phyloP scores from a whole-genome alignment of 1,140 invertebrate genomes.

The Temnothorax longispinosus region DNA sequence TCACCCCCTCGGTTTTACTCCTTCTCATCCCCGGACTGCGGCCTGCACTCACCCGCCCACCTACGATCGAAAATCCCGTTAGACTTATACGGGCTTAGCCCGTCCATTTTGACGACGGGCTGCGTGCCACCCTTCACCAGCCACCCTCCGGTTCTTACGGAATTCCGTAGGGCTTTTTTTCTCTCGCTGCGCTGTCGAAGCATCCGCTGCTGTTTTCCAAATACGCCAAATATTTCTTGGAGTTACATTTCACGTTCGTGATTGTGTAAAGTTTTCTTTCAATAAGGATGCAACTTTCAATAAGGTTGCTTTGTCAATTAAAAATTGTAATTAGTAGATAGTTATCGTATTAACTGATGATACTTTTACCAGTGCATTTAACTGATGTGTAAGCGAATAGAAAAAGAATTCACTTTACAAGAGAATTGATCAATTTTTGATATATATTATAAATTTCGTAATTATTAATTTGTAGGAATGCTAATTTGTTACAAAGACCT shows the following conservation, averaged over 20 bases:
- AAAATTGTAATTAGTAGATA: background rate
- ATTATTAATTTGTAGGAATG: background rate
- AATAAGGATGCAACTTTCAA: background rate
- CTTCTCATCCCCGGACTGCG: constrained; percentile 65
- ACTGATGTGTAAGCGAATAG: background rate
- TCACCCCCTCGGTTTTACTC: constrained; percentile 63
- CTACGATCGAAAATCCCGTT: constrained; percentile 86
- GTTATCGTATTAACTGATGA: background rate
- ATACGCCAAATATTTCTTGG: constrained; percentile 57
- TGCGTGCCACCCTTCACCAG: constrained; percentile 73
- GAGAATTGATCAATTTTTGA: background rate
- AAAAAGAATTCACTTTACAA: background rate
- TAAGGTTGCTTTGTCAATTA: background rate
- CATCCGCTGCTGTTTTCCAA: constrained; percentile 58
- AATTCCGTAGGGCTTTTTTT: constrained; percentile 67
- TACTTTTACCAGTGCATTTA: background rate
- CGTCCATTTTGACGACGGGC: constrained; percentile 84
- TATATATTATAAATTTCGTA: background rate
- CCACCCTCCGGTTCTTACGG: constrained; percentile 61
- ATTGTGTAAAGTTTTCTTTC: background rate
- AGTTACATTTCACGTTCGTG: constrained; percentile 14
- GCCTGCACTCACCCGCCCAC: constrained; percentile 77
- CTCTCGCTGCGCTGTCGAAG: constrained; percentile 29
- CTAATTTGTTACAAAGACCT: background rate
- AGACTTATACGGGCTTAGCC: constrained; percentile 85